These are phyloP conservation scores for Lophochroa leadbeateri DNA, from an alignment of 2,113 vertebrate species.

Conservation along the genomic window DNA sequence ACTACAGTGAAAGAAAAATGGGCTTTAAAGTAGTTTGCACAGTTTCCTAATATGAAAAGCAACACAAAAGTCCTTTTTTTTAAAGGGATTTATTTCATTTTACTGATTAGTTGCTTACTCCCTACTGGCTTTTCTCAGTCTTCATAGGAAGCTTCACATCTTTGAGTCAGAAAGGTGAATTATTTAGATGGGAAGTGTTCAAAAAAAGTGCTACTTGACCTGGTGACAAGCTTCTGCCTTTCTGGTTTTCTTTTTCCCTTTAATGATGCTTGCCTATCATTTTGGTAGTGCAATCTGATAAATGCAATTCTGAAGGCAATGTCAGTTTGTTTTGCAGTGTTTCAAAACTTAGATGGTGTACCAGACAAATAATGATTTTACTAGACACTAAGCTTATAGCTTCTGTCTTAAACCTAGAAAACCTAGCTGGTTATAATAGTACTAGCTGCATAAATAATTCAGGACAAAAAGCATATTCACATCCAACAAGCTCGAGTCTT, in stretches of 20 bases:
- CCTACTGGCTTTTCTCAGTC: neutral
- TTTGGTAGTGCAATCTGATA: neutral
- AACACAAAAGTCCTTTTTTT: neutral
- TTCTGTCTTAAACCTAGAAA: neutral
- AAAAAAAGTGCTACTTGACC: neutral
- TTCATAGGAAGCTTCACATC: neutral
- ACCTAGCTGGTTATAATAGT: neutral
- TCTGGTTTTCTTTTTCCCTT: neutral
- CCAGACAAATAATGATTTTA: neutral
- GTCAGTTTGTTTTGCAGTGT: neutral
- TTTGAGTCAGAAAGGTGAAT: neutral
- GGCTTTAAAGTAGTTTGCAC: neutral
- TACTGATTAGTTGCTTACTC: neutral
- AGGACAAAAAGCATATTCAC: neutral
- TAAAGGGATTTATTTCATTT: neutral
- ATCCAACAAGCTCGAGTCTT: neutral
- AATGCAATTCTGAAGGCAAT: neutral
- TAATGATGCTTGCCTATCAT: neutral
- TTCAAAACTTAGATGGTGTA: neutral
- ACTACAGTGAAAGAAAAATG: neutral
- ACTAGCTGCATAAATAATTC: neutral
- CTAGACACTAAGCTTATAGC: neutral
- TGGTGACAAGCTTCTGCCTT: neutral
- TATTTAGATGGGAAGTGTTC: neutral
- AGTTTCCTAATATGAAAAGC: neutral